A percentile compares a stretch with the other conserved stretches of the same genome.
Evolutionary conservation across 2,113 vertebrate species (phyloP).

Genomic region (Lathamus discolor): DNA sequence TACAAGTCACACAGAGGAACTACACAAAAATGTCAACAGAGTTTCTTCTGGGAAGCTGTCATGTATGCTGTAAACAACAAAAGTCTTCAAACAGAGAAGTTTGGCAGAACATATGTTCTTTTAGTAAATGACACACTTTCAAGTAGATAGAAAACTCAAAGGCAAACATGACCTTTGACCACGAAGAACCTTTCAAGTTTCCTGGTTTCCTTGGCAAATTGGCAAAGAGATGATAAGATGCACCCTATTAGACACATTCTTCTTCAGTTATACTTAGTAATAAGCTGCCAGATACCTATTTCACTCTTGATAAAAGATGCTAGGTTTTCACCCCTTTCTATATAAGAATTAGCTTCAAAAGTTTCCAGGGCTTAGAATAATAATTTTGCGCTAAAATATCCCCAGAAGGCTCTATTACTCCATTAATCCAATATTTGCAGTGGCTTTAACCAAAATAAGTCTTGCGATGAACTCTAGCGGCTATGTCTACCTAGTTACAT

Average conservation of each 20-base stretch:
- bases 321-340: background rate
- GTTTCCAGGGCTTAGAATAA: background rate
- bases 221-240: fast-evolving
- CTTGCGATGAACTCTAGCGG: background rate
- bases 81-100: background rate
- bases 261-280: background rate
- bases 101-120: background rate
- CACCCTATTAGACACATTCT: background rate
- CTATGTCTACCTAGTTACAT: background rate
- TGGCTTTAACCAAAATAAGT: background rate
- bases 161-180: background rate
- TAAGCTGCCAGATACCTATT: background rate
- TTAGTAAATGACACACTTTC: background rate
- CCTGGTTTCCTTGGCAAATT: background rate
- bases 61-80: background rate
- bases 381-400: background rate
- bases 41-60: background rate
- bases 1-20: background rate
- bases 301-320: background rate
- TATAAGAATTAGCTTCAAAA: background rate
- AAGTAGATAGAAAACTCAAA: background rate
- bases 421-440: background rate
- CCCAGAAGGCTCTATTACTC: background rate
- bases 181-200: background rate
- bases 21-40: background rate